Conservation (phyloP, 1,140 invertebrate genomes). For the Zaprionus lachaisei region DNA sequence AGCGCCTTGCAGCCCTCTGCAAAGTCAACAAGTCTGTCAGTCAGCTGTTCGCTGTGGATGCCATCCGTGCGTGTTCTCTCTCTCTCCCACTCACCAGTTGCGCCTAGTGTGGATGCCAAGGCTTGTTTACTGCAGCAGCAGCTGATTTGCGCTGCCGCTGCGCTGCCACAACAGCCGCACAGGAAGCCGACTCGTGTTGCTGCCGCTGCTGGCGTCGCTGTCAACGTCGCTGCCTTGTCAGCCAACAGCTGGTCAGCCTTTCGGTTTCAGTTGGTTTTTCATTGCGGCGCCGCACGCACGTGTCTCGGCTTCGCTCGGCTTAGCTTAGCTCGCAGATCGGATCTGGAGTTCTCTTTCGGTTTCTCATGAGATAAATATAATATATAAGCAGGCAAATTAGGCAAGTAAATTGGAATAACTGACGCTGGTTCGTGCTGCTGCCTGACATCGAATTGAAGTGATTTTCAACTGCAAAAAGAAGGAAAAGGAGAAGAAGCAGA, state of each 20-base stretch:
- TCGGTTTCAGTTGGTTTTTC: constrained; percentile 71
- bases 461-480: constrained; percentile 1
- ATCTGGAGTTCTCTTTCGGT: background rate
- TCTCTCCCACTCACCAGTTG: constrained; percentile 61
- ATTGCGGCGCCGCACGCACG: constrained; percentile 77
- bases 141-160: no score
- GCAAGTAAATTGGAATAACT: constrained; percentile 29
- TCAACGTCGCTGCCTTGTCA: background rate
- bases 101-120: constrained; percentile 44
- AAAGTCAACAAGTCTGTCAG: constrained; percentile 59
- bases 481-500: background rate
- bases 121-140: constrained; percentile 34
- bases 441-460: constrained; percentile 31
- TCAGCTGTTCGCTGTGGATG: constrained; percentile 68
- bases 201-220: background rate
- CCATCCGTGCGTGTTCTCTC: background rate
- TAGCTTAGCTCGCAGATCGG: constrained; percentile 9
- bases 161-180: no score
- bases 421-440: constrained; percentile 5
- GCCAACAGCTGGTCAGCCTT: constrained; percentile 49
- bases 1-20: constrained; percentile 42
- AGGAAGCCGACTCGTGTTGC: no score
- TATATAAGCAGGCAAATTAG: constrained; percentile 10
- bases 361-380: background rate
- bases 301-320: constrained; percentile 53